Conservation (phyloP, 2,113 vertebrate species). For the Asarcornis scutulata region DNA sequence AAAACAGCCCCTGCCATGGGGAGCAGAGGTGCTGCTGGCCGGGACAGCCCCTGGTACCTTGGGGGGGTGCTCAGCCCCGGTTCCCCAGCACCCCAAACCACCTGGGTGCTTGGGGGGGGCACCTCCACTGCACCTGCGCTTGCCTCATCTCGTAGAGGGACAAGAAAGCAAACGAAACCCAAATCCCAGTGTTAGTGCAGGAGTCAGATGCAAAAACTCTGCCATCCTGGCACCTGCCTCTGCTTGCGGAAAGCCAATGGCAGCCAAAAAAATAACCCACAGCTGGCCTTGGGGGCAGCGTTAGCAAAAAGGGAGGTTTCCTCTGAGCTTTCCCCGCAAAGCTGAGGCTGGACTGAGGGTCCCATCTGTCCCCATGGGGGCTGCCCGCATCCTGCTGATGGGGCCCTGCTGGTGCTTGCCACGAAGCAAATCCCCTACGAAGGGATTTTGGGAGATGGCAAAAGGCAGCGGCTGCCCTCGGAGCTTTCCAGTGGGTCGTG, state of each 20-base stretch:
- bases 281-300: accelerated
- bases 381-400: accelerated
- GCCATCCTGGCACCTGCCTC: background rate
- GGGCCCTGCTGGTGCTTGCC: background rate
- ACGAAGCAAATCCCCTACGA: too few species aligned
- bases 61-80: background rate
- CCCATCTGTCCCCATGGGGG: background rate
- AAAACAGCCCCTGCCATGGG: too few species aligned
- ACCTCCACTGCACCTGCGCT: accelerated
- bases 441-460: too few species aligned
- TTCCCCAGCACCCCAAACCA: background rate
- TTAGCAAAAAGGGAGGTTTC: background rate
- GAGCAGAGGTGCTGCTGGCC: too few species aligned
- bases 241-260: background rate
- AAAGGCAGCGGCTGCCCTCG: background rate
- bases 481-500: constrained; percentile 1
- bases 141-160: background rate
- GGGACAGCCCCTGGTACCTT: background rate
- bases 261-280: background rate
- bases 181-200: background rate
- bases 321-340: background rate
- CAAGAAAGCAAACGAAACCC: constrained; percentile 34
- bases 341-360: background rate
- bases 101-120: background rate
- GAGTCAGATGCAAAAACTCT: constrained; percentile 25